Percentiles rank a stretch among this genome's conserved stretches.
Evolutionary conservation across 2,113 vertebrate genomes (phyloP).

Genomic region (Oreocharis arfaki): DNA sequence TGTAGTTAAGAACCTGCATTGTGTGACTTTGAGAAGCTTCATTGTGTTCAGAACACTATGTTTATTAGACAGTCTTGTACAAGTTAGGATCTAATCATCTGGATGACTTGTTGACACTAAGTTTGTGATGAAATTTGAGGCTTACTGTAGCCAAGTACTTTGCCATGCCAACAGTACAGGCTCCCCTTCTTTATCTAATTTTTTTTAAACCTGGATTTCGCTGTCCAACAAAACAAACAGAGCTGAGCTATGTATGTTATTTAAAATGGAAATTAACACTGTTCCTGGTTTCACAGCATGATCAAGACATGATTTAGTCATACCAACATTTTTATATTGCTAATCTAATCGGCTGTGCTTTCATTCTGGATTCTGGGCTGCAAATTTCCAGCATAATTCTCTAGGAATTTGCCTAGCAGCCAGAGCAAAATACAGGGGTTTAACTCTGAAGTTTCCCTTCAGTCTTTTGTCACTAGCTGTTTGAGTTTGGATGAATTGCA

Average conservation of each 20-base stretch:
- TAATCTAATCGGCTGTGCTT: background rate
- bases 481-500: background rate
- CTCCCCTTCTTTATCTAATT: background rate
- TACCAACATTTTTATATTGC: background rate
- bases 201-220: background rate
- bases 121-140: background rate
- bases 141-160: background rate
- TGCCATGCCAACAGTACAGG: background rate
- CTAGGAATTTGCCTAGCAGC: background rate
- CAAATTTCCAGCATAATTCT: background rate
- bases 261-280: background rate
- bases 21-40: constrained; percentile 18
- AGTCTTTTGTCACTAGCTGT: background rate
- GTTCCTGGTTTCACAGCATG: background rate
- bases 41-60: constrained; percentile 21
- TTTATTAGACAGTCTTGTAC: constrained; percentile 17
- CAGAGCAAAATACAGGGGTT: background rate
- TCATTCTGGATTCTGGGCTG: background rate
- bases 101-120: constrained; percentile 43
- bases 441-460: background rate
- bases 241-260: background rate
- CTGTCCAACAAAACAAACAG: background rate
- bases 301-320: background rate
- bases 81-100: constrained; percentile 29
- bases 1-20: constrained; percentile 35